These are phyloP conservation scores for Anoncus sp. DNA, from an alignment of 2,888 invertebrate species.

Conservation along the genomic window DNA sequence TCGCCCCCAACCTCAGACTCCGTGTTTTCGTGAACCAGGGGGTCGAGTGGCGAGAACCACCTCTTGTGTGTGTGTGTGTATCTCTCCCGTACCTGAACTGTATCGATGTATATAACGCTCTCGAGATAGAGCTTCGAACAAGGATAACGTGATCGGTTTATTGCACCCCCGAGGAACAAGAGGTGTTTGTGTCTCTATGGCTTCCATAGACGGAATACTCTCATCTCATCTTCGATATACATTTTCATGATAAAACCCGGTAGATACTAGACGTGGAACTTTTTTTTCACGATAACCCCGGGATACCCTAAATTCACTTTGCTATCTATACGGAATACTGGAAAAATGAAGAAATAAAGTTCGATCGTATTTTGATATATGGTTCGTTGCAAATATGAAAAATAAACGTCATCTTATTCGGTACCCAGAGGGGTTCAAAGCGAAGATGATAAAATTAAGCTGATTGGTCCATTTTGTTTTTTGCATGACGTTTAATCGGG, in stretches of 20 bases:
- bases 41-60: constrained; percentile 46
- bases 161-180: constrained; percentile 51
- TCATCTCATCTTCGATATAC: constrained; percentile 37
- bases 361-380: neutral
- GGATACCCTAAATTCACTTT: constrained; percentile 43
- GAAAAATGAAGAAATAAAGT: constrained; percentile 4
- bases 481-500: no score
- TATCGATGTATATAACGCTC: constrained; percentile 46
- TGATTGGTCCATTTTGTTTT: no score
- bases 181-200: constrained; percentile 59
- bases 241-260: constrained; percentile 19
- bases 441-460: no score
- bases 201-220: constrained; percentile 27
- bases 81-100: constrained; percentile 28
- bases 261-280: constrained; percentile 27
- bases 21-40: constrained; percentile 42
- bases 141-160: constrained; percentile 62
- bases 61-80: constrained; percentile 32
- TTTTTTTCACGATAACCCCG: constrained; percentile 10
- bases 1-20: neutral
- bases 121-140: constrained; percentile 30
- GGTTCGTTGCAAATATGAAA: neutral
- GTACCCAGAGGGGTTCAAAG: no score
- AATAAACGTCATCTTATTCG: neutral
- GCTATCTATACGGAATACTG: neutral